Conservation (phyloP, 2,113 vertebrate genomes). For the Sylvietta virens region DNA sequence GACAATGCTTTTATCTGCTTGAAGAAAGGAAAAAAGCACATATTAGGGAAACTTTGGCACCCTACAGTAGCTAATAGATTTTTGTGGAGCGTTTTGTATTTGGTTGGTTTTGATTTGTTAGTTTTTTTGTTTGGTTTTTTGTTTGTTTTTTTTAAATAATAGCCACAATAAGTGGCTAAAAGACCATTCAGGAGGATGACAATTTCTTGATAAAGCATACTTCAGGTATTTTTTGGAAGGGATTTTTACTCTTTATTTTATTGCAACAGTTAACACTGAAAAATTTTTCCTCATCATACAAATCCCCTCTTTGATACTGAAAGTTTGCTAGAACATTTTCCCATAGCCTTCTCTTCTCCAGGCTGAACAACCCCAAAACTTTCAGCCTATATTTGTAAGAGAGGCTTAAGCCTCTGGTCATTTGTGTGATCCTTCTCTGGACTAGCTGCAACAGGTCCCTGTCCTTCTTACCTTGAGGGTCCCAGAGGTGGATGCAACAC, state of each 20-base stretch:
- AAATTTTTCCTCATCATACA: not conserved
- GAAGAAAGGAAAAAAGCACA: not conserved
- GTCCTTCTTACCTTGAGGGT: not conserved
- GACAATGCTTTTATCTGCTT: not conserved
- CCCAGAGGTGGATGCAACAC: not conserved
- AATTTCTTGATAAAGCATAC: not conserved
- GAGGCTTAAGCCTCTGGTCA: not conserved
- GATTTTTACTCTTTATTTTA: not conserved
- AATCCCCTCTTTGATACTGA: not conserved
- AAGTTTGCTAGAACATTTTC: not conserved
- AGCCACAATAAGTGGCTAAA: not conserved
- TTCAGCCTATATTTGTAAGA: not conserved
- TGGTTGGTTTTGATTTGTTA: not conserved
- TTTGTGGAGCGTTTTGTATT: not conserved
- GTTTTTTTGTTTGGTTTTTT: too few species aligned
- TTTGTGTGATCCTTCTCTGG: not conserved
- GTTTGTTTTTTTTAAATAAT: not conserved
- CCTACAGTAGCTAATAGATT: not conserved
- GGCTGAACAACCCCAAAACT: not conserved
- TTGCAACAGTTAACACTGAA: not conserved
- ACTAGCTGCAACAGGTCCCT: not conserved
- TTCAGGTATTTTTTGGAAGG: not conserved
- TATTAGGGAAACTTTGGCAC: not conserved
- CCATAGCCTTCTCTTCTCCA: not conserved
- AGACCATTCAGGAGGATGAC: not conserved